Evolutionary conservation across 2,113 vertebrate species (phyloP).

Genomic region (Bufo gargarizans): DNA sequence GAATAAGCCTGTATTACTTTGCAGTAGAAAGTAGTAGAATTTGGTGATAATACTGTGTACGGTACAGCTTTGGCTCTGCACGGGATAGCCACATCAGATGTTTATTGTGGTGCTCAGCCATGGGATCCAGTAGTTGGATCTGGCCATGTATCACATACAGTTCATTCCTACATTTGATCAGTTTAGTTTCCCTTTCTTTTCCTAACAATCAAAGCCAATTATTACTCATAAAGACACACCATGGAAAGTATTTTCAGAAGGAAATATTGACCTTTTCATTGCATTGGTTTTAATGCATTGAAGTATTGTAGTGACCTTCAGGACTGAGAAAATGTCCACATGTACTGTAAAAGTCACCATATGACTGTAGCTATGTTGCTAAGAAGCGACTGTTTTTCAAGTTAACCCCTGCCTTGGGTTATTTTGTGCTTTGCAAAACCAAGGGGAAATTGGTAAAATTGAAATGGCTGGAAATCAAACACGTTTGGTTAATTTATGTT

Average conservation of each 20-base stretch:
- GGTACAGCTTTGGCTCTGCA: neutral
- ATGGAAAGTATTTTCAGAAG: neutral
- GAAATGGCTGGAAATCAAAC: constrained; percentile 25
- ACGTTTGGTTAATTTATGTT: constrained; percentile 1
- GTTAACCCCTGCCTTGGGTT: constrained; percentile 17
- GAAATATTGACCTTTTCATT: constrained; percentile 10
- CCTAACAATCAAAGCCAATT: neutral
- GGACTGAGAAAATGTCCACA: neutral
- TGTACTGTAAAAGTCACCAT: neutral
- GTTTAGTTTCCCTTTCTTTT: neutral
- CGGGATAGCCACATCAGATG: neutral
- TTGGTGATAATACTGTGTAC: neutral
- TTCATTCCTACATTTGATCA: neutral
- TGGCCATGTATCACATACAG: neutral
- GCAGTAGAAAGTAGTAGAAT: neutral
- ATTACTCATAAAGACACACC: neutral
- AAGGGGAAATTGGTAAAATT: constrained; percentile 13
- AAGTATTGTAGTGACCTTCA: constrained; percentile 35
- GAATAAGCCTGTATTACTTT: neutral
- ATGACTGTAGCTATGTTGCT: neutral
- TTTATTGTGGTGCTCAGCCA: neutral
- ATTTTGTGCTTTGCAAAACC: constrained; percentile 22
- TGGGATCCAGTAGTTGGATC: neutral
- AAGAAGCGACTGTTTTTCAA: neutral
- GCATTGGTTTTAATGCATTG: neutral